Conservation (phyloP, 2,797 vertebrate species). For the Agapornis canus region DNA sequence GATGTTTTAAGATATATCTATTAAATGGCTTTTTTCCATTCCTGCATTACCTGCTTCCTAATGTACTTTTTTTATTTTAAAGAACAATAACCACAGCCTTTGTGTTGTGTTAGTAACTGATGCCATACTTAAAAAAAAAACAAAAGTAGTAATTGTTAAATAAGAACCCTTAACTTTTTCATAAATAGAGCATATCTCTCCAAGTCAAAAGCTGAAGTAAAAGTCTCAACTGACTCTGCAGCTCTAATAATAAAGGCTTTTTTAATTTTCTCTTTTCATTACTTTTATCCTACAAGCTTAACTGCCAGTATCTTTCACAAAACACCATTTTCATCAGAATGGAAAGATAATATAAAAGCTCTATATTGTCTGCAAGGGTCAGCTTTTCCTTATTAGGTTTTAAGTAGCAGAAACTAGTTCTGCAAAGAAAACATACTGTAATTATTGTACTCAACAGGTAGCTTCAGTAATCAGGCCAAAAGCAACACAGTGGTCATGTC, state of each 20-base stretch:
- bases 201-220: constrained; percentile 51
- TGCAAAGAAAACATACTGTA: constrained; percentile 66
- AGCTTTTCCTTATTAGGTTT: constrained; percentile 68
- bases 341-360: constrained; percentile 60
- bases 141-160: neutral
- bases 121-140: neutral
- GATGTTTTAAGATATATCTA: neutral
- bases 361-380: constrained; percentile 61
- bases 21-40: neutral
- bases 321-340: constrained; percentile 63
- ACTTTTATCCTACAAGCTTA: constrained; percentile 60
- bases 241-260: constrained; percentile 3
- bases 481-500: constrained; percentile 68
- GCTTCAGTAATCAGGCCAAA: constrained; percentile 71
- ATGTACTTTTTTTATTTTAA: neutral
- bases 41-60: neutral
- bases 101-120: neutral
- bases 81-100: neutral
- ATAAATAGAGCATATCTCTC: neutral
- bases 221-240: constrained; percentile 31
- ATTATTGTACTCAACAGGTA: constrained; percentile 74
- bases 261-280: constrained; percentile 33
- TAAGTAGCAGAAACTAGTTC: constrained; percentile 71
- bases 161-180: constrained; percentile 13
- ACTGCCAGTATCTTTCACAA: constrained; percentile 53